These are phyloP conservation scores for Tupaia tana DNA, from an alignment of 2,113 vertebrate genomes.

Conservation along the genomic window DNA sequence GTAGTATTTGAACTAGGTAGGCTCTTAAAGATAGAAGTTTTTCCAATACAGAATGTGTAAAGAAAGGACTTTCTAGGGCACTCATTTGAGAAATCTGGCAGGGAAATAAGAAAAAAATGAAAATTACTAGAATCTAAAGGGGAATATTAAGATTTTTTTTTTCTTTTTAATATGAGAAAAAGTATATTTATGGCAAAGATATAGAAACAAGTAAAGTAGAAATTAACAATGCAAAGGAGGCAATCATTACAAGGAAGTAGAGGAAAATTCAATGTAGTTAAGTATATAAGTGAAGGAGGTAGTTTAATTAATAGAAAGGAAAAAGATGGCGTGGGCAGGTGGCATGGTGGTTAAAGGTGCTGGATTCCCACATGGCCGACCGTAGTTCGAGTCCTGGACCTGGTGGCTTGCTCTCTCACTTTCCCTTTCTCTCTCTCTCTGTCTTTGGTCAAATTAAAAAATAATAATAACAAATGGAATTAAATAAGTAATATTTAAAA, in stretches of 20 bases:
- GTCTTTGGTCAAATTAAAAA: too few relatives aligned
- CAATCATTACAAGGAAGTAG: background rate
- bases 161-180: background rate
- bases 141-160: background rate
- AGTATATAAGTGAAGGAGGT: background rate
- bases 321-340: background rate
- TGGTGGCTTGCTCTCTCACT: too few relatives aligned
- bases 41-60: constrained; percentile 45
- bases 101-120: constrained; percentile 59
- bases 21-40: constrained; percentile 50
- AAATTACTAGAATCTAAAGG: constrained; percentile 27
- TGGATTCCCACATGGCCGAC: too few relatives aligned
- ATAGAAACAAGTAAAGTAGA: constrained; percentile 30
- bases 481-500: too few relatives aligned
- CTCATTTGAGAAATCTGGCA: constrained; percentile 47
- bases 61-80: constrained; percentile 62
- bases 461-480: too few relatives aligned
- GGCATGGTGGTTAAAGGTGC: too few relatives aligned
- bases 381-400: too few relatives aligned
- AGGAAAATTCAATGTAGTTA: background rate
- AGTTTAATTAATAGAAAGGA: background rate
- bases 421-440: too few relatives aligned
- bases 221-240: constrained; percentile 23
- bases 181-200: constrained; percentile 26
- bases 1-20: constrained; percentile 50